Percentiles rank a stretch among this genome's conserved stretches.
Conservation (phyloP, 2,113 vertebrate species). For the Corynorhinus townsendii region DNA sequence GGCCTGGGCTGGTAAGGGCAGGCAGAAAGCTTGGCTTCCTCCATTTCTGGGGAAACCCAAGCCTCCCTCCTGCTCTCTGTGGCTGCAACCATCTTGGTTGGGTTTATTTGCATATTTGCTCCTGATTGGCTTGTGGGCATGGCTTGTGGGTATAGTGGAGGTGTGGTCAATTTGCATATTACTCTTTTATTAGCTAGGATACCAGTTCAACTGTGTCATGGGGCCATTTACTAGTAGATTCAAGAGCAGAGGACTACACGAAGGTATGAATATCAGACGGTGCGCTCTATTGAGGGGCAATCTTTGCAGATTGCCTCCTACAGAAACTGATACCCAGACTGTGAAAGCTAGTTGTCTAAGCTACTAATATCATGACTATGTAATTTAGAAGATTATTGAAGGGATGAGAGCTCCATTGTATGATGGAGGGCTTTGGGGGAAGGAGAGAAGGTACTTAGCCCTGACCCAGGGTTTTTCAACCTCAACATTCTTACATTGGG, state of each 20-base stretch:
- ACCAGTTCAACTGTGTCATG: background rate
- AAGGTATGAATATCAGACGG: background rate
- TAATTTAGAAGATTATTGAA: background rate
- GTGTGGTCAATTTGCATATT: too few species aligned
- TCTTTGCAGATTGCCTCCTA: background rate
- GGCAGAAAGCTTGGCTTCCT: too few species aligned
- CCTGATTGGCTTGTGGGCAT: too few species aligned
- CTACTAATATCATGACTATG: background rate
- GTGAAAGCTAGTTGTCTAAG: background rate
- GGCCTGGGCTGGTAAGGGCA: too few species aligned
- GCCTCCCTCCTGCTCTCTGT: too few species aligned
- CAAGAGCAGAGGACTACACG: background rate
- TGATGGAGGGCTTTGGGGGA: too few species aligned
- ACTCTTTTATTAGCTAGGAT: too few species aligned
- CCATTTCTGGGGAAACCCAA: too few species aligned
- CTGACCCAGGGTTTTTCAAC: background rate
- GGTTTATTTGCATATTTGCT: too few species aligned
- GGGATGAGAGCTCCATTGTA: background rate
- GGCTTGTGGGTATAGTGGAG: too few species aligned
- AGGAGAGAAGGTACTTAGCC: background rate
- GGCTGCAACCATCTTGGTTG: too few species aligned
- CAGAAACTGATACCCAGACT: background rate
- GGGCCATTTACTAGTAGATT: background rate
- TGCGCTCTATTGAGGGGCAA: background rate
- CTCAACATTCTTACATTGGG: background rate